Evolutionary conservation across 2,888 invertebrate genomes (phyloP), one percentile per base, ranked within the genome.

Genomic region (Sclerodermus sp.): DNA sequence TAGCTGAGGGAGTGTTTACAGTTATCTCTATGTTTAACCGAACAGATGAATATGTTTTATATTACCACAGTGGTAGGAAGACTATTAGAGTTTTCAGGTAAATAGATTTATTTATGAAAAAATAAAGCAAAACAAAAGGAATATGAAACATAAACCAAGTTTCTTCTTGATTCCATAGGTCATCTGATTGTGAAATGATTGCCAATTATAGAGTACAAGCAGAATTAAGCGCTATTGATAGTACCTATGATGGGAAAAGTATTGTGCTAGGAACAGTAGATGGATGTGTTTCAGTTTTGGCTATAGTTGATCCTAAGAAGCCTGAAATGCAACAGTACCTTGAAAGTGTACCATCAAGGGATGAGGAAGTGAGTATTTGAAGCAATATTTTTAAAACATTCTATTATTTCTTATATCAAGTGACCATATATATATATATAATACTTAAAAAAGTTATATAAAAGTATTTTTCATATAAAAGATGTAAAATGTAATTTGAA

Each of bases 1-100:
- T 97, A 0, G 96, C 97, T 0, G 97, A 98, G 77, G 98, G 98
- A 0, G 97, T 98, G 0, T 97, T 97, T 77, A 94, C 93, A 1
- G 94, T 97, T 15, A 93, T 95, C 58, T 93, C 94, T 52, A 87
- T 91, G 82, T 98, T 98, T 77, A 96, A 94, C 51, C 89, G 91
- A 58, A 93, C 90, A 1, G 95, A 97, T 66, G 89, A 93, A 68
- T 96, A 98, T 68, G 97, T 97, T 1, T 85, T 97, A 43, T 98
- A 98, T 74, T 98, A 98, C 71, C 97, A 98, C 74, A 93, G 95
- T 61, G 97, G 97, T 0, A 86, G 91, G 67, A 93, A 96, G 78
- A 97, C 97, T 0, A 83, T 98, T 47, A 83, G 97, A 52, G 90
- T 97, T 0, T 97, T 97, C 77, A 87, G 93, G 87, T 88, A 76